Conservation (phyloP, 2,113 vertebrate species). For the Oncorhynchus masou region DNA sequence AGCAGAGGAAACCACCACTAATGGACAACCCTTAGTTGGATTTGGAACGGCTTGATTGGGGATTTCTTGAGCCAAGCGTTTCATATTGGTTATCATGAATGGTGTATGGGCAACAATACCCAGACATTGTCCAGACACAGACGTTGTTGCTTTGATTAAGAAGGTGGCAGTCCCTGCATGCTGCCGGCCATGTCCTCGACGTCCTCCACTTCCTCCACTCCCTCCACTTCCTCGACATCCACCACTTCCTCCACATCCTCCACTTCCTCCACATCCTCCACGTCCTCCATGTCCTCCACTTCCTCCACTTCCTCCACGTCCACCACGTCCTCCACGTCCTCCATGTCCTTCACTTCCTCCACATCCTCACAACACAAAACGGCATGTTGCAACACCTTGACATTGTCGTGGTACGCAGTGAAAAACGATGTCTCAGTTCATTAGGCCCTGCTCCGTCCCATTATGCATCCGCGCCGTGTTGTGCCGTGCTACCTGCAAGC, state of each 20-base stretch:
- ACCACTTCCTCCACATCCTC: slow-evolving; percentile 1
- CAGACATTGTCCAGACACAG: slow-evolving; percentile 19
- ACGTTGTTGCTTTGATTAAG: not conserved
- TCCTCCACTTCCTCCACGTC: slow-evolving; percentile 8
- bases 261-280: too few species aligned
- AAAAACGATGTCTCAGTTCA: slow-evolving; percentile 80
- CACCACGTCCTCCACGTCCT: too few species aligned
- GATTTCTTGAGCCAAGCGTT: too few species aligned
- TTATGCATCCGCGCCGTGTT: slow-evolving; percentile 67
- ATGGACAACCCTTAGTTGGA: too few species aligned
- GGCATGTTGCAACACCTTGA: slow-evolving; percentile 73
- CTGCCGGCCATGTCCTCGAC: too few species aligned
- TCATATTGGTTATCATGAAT: too few species aligned
- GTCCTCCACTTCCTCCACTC: too few species aligned
- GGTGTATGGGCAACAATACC: too few species aligned
- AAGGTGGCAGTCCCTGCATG: slow-evolving; percentile 40
- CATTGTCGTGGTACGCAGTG: slow-evolving; percentile 71
- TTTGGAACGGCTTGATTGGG: too few species aligned
- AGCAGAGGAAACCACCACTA: not conserved
- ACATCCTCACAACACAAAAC: slow-evolving; percentile 65
- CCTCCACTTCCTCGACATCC: not conserved
- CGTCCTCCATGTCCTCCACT: too few species aligned
- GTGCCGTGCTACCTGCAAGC: slow-evolving; percentile 79
- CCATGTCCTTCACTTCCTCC: not conserved
- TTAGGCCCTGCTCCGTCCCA: slow-evolving; percentile 78